phyloP scores from a whole-genome alignment of 2,888 invertebrate genomes.

The Erebia palarica region DNA sequence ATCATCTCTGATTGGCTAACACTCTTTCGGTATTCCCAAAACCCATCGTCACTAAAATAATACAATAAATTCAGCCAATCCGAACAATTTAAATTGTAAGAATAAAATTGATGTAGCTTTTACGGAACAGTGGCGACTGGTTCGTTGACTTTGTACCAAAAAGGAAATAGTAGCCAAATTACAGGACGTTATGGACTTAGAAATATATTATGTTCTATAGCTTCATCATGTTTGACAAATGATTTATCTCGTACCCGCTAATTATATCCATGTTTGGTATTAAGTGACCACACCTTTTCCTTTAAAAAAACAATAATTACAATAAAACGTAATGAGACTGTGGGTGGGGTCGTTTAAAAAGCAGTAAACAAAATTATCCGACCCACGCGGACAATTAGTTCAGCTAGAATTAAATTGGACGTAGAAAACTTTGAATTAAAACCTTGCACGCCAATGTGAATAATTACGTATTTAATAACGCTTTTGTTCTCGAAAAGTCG shows the following conservation, averaged over 20 bases:
- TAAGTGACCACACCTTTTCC: slow-evolving; percentile 44
- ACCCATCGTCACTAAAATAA: too few species aligned
- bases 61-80: too few species aligned
- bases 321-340: slow-evolving; percentile 55
- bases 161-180: not conserved
- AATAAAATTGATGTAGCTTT: too few species aligned
- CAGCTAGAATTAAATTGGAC: slow-evolving; percentile 78
- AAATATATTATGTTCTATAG: not conserved
- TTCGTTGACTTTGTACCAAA: not conserved
- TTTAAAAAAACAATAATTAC: slow-evolving; percentile 43
- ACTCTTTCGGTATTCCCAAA: too few species aligned
- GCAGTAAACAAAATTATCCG: slow-evolving; percentile 81
- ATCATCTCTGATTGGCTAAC: too few species aligned
- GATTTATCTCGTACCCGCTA: slow-evolving; percentile 22
- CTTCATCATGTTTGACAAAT: slow-evolving; percentile 19
- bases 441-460: slow-evolving; percentile 80
- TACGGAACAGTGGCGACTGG: too few species aligned
- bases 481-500: slow-evolving; percentile 77
- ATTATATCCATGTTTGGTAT: slow-evolving; percentile 25
- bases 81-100: too few species aligned
- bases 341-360: slow-evolving; percentile 79
- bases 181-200: not conserved
- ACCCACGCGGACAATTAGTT: slow-evolving; percentile 80
- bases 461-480: slow-evolving; percentile 83
- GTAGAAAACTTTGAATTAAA: slow-evolving; percentile 64